phyloP scores from a whole-genome alignment of 2,888 invertebrate species.

The Eristalis intricaria region DNA sequence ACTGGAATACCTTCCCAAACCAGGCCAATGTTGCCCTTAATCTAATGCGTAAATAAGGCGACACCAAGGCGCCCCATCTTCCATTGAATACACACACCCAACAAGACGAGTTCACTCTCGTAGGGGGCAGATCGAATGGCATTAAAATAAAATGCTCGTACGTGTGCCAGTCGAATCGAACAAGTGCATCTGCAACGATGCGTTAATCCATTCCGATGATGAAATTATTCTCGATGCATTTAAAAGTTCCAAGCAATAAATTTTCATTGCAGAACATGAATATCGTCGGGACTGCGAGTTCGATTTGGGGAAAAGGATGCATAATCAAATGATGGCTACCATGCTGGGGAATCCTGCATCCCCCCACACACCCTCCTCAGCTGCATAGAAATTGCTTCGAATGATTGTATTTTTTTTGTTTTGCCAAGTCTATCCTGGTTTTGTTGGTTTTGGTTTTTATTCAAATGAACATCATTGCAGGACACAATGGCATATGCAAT shows the following conservation, averaged over 20 bases:
- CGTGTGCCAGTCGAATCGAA: background rate
- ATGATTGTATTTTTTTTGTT: background rate
- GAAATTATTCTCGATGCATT: background rate
- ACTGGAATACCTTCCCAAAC: too few relatives aligned
- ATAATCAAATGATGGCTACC: background rate
- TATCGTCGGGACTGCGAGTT: background rate
- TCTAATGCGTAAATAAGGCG: too few relatives aligned
- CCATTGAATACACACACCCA: too few relatives aligned
- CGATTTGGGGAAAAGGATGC: background rate
- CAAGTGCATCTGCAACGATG: background rate
- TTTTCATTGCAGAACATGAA: background rate
- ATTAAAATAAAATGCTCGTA: too few relatives aligned
- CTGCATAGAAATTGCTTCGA: background rate
- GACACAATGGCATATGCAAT: slow-evolving; percentile 1
- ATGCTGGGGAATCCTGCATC: too few relatives aligned
- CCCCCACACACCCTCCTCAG: background rate
- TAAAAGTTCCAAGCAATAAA: background rate
- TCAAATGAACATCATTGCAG: background rate
- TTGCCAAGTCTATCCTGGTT: background rate
- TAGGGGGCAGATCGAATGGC: too few relatives aligned
- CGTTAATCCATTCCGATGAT: background rate
- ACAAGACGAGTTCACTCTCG: too few relatives aligned
- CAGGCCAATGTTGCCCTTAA: too few relatives aligned
- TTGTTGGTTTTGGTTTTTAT: background rate
- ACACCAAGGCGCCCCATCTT: too few relatives aligned